Evolutionary conservation across 2,797 vertebrate species (phyloP).

Genomic region (Lepilemur septentrionalis): DNA sequence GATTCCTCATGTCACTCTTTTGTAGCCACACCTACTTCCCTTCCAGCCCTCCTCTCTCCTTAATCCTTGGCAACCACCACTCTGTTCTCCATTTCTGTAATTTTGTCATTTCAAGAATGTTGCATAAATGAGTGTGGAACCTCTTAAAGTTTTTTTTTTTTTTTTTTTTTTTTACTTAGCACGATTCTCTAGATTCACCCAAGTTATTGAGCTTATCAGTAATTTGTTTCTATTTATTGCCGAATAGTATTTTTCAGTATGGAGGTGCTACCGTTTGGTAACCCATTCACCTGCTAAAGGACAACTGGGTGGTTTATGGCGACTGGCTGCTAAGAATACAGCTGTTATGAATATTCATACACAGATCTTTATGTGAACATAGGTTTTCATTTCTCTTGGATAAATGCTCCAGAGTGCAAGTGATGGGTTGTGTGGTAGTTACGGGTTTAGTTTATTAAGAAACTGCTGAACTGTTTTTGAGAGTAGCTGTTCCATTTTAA

Average conservation of each 20-base stretch:
- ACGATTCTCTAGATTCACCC: not conserved
- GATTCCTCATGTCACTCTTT: not conserved
- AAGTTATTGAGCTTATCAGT: not conserved
- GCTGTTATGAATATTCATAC: not conserved
- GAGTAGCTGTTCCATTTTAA: not conserved
- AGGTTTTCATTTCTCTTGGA: not conserved
- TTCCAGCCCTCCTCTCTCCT: not conserved
- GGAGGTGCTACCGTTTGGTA: not conserved
- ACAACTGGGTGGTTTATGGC: not conserved
- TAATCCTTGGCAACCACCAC: not conserved
- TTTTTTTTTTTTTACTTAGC: not conserved
- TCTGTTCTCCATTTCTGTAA: not conserved
- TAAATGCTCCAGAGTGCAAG: not conserved
- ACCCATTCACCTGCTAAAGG: not conserved
- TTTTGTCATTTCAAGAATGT: not conserved
- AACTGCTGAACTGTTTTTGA: not conserved
- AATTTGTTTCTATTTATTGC: not conserved
- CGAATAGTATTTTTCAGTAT: not conserved
- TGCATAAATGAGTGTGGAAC: not conserved
- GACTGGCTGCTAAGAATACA: not conserved
- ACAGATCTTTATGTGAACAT: not conserved
- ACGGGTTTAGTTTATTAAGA: not conserved
- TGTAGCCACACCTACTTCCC: not conserved
- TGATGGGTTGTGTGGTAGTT: not conserved
- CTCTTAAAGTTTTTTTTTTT: not conserved